Percentiles rank a stretch among this genome's conserved stretches.
Conservation (phyloP, 2,797 vertebrate species). For the Eulemur mongoz region DNA sequence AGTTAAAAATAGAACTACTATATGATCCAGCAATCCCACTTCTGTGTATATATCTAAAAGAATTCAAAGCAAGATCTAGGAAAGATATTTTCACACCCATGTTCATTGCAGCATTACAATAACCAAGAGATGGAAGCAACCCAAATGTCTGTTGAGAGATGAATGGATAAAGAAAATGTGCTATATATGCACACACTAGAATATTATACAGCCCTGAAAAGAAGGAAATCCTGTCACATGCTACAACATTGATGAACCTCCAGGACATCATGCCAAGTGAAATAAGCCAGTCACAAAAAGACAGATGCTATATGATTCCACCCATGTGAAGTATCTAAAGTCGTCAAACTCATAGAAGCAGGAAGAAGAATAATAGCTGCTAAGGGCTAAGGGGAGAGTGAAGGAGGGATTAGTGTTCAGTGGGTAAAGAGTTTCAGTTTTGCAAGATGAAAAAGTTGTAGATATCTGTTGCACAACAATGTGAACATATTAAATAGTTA, state of each 20-base stretch:
- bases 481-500: not conserved
- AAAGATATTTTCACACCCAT: not conserved
- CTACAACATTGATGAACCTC: not conserved
- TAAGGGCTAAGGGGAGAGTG: not conserved
- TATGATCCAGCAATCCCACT: not conserved
- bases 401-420: not conserved
- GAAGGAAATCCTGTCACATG: not conserved
- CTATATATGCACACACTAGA: not conserved
- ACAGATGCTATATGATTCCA: not conserved
- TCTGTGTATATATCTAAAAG: not conserved
- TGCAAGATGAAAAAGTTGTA: not conserved
- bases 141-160: not conserved
- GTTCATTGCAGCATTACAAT: not conserved
- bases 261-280: not conserved
- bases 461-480: not conserved
- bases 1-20: not conserved
- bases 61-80: not conserved
- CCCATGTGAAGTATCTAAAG: not conserved
- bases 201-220: not conserved
- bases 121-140: not conserved
- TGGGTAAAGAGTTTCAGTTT: not conserved
- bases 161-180: not conserved
- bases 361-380: not conserved
- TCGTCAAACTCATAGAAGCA: not conserved
- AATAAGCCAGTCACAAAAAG: not conserved